Evolutionary conservation across 1,140 invertebrate species (phyloP).

Genomic region (Heliconius congener): DNA sequence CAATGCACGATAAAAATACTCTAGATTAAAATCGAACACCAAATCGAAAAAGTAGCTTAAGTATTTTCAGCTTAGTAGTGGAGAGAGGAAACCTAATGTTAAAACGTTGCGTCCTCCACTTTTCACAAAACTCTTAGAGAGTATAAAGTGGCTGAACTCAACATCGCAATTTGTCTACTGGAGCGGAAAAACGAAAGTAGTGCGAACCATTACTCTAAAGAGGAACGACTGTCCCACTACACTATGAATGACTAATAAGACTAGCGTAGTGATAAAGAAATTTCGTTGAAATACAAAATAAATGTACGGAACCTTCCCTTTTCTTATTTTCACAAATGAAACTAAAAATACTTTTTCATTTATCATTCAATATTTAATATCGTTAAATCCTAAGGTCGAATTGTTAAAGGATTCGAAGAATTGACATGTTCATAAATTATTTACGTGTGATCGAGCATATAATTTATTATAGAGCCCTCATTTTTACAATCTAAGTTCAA

Average conservation of each 20-base stretch:
- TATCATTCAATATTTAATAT: constrained; percentile 9
- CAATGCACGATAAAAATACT: too few species aligned
- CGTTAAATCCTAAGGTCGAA: constrained; percentile 1
- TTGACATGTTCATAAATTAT: constrained; percentile 7
- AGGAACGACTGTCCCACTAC: too few species aligned
- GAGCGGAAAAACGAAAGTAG: too few species aligned
- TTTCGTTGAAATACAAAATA: background rate
- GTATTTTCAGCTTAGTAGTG: too few species aligned
- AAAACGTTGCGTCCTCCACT: too few species aligned
- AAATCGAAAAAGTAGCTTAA: too few species aligned
- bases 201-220: too few species aligned
- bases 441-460: background rate
- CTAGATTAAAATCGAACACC: too few species aligned
- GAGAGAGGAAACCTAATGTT: too few species aligned
- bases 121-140: too few species aligned
- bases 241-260: too few species aligned
- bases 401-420: background rate
- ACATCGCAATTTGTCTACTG: background rate
- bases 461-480: background rate
- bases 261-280: too few species aligned
- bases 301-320: background rate
- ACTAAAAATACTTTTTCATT: background rate
- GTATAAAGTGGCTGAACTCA: background rate
- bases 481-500: background rate
- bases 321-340: background rate